phyloP scores from a whole-genome alignment of 2,113 vertebrate species.

The Hystrix cristata region DNA sequence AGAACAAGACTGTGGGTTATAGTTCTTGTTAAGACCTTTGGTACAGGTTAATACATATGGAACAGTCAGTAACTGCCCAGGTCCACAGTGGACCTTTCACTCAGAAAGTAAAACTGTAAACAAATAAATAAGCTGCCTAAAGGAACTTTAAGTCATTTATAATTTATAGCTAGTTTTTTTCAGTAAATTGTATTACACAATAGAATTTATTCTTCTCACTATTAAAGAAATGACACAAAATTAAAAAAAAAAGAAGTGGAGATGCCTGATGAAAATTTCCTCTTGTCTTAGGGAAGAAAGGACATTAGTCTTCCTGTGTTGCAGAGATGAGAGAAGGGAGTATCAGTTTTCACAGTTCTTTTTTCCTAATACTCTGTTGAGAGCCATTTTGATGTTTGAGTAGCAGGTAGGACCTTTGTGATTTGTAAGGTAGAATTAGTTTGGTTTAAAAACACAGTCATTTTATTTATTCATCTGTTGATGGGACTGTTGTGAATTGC shows the following conservation, averaged over 20 bases:
- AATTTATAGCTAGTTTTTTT: conserved; percentile 51
- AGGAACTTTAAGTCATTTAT: conserved; percentile 55
- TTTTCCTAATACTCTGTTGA: not conserved
- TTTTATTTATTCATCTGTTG: not conserved
- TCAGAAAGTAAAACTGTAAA: conserved; percentile 72
- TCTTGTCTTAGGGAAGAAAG: not conserved
- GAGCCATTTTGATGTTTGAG: not conserved
- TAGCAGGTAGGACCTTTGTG: not conserved
- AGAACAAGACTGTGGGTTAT: conserved; percentile 57
- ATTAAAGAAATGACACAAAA: conserved; percentile 79
- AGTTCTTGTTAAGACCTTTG: conserved; percentile 79
- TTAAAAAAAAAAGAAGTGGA: conserved; percentile 44
- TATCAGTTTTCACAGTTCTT: not conserved
- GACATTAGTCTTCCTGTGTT: not conserved
- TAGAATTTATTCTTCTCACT: conserved; percentile 59
- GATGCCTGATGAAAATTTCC: not conserved
- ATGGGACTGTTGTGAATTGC: not conserved
- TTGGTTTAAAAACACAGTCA: not conserved
- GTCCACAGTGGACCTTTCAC: conserved; percentile 49
- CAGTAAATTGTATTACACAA: conserved; percentile 59
- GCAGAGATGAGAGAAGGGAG: not conserved
- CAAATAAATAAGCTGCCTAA: conserved; percentile 84
- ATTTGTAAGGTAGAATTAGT: not conserved
- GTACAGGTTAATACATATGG: conserved; percentile 58
- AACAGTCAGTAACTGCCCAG: conserved; percentile 5